A percentile compares a stretch with the other conserved stretches of the same genome.
These are phyloP conservation scores for Orthosia gracilis DNA, from an alignment of 2,888 invertebrate genomes.

Conservation along the genomic window DNA sequence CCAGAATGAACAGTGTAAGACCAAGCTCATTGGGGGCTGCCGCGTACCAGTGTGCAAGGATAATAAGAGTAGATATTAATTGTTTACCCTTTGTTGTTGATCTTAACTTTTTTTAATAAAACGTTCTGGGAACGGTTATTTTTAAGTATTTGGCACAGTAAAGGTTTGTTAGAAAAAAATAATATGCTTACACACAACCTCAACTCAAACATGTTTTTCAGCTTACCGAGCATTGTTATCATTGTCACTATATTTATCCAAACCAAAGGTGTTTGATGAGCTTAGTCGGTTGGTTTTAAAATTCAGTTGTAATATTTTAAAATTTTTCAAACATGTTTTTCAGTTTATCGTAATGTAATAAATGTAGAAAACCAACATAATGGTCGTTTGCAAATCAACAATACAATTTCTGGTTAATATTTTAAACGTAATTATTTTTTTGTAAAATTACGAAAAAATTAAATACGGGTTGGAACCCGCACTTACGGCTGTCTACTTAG, in stretches of 20 bases:
- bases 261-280: too few species aligned
- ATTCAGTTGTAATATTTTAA: too few species aligned
- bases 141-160: not conserved
- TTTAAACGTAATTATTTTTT: conserved; percentile 5
- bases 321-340: too few species aligned
- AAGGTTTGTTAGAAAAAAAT: not conserved
- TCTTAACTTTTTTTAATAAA: not conserved
- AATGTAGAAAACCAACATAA: not conserved
- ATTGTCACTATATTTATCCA: too few species aligned
- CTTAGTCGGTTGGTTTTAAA: too few species aligned
- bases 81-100: not conserved
- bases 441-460: conserved; percentile 2
- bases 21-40: conserved; percentile 58
- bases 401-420: conserved; percentile 30
- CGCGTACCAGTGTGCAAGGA: conserved; percentile 57
- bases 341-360: too few species aligned
- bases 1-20: conserved; percentile 29
- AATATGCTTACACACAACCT: too few species aligned
- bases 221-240: too few species aligned
- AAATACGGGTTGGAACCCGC: conserved; percentile 12
- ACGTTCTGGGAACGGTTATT: not conserved
- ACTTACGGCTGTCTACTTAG: conserved; percentile 35
- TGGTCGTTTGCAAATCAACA: conserved; percentile 11
- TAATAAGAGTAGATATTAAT: conserved; percentile 44
- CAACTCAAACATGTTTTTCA: too few species aligned